phyloP scores from a whole-genome alignment of 2,888 invertebrate species.

The Lasioglossum calceatum region DNA sequence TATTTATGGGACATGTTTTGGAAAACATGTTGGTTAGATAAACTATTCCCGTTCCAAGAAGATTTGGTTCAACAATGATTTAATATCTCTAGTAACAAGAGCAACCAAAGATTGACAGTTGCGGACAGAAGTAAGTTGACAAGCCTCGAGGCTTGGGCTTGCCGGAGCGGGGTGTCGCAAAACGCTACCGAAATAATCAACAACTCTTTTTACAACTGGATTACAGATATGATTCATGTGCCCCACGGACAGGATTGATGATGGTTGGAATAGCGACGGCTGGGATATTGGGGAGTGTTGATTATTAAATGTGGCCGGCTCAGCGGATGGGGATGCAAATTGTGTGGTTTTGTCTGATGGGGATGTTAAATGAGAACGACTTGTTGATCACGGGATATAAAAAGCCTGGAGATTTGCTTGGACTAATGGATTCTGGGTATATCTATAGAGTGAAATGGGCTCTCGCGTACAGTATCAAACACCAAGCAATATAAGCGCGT shows the following conservation, averaged over 20 bases:
- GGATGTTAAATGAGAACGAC: conserved; percentile 7
- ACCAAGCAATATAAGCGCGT: not conserved
- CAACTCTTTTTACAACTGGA: not conserved
- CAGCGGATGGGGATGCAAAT: conserved; percentile 3
- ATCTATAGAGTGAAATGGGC: not conserved
- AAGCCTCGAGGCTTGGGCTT: not conserved
- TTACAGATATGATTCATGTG: not conserved
- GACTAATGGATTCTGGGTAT: conserved; percentile 2
- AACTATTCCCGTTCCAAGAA: not conserved
- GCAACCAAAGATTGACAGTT: not conserved
- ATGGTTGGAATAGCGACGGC: not conserved
- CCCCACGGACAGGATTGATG: not conserved
- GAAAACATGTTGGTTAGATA: not conserved
- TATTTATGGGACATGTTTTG: not conserved
- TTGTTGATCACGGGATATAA: conserved; percentile 1
- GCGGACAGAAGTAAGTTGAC: not conserved
- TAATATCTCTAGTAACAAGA: not conserved
- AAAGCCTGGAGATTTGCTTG: conserved; percentile 5
- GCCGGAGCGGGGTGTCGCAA: not conserved
- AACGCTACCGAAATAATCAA: not conserved
- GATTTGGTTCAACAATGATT: not conserved
- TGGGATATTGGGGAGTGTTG: conserved; percentile 5
- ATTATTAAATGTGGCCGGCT: conserved; percentile 10
- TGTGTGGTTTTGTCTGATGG: conserved; percentile 4
- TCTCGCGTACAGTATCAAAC: not conserved